These are phyloP conservation scores for Pachycephala philippinensis DNA, from an alignment of 2,113 vertebrate genomes.

Conservation along the genomic window DNA sequence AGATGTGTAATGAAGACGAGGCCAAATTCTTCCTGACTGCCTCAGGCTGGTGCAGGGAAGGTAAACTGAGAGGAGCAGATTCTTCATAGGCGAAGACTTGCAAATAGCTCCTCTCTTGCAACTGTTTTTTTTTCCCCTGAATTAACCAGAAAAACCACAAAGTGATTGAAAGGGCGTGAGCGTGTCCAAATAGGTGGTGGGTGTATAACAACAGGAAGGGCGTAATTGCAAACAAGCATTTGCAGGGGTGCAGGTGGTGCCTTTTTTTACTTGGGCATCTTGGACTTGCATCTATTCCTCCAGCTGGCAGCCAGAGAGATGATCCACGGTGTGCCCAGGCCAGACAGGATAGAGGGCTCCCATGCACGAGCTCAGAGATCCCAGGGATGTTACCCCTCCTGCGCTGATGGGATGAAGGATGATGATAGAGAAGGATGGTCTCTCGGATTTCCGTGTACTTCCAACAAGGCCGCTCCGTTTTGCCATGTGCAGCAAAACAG, in stretches of 20 bases:
- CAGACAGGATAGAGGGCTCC: background rate
- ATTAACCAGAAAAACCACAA: background rate
- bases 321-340: accelerated
- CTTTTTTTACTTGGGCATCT: background rate
- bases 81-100: background rate
- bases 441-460: background rate
- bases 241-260: background rate
- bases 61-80: background rate
- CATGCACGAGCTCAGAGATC: background rate
- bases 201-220: background rate
- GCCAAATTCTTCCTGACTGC: background rate
- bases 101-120: background rate
- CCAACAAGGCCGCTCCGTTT: background rate
- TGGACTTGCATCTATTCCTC: background rate
- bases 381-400: background rate
- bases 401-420: background rate
- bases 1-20: background rate
- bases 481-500: background rate
- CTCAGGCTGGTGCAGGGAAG: background rate
- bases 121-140: background rate
- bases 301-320: background rate
- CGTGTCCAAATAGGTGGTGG: background rate
- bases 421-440: background rate
- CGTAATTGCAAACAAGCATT: background rate
- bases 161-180: background rate